Conservation (phyloP, 2,113 vertebrate species). For the Brachypteracias leptosomus region DNA sequence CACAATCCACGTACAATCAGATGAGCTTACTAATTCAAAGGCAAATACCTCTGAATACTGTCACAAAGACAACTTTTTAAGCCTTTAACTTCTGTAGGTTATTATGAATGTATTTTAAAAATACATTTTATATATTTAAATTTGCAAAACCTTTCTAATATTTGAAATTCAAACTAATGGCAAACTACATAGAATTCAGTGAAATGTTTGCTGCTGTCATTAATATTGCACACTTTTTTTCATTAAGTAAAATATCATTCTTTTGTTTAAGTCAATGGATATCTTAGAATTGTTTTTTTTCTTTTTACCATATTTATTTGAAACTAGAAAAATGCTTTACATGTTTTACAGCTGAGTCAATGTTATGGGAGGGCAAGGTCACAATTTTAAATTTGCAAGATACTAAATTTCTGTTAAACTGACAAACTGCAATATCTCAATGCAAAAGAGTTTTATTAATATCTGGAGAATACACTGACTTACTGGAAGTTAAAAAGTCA, state of each 20-base stretch:
- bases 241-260: background rate
- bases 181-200: background rate
- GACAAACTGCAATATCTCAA: background rate
- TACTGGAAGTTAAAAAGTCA: background rate
- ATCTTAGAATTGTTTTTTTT: background rate
- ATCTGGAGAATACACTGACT: background rate
- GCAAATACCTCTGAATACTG: background rate
- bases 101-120: background rate
- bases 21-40: background rate
- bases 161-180: background rate
- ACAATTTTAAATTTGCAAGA: background rate
- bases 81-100: background rate
- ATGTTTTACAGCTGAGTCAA: background rate
- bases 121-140: background rate
- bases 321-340: background rate
- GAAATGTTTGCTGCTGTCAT: background rate
- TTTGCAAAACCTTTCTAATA: background rate
- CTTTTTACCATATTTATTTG: background rate
- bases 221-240: background rate
- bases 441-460: background rate
- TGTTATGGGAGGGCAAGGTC: background rate
- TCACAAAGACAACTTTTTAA: background rate
- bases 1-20: background rate
- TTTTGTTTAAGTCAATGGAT: background rate
- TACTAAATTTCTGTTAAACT: background rate